Evolutionary conservation across 2,113 vertebrate species (phyloP), one percentile per base, ranked within the genome.

Genomic region (Ammospiza caudacuta): DNA sequence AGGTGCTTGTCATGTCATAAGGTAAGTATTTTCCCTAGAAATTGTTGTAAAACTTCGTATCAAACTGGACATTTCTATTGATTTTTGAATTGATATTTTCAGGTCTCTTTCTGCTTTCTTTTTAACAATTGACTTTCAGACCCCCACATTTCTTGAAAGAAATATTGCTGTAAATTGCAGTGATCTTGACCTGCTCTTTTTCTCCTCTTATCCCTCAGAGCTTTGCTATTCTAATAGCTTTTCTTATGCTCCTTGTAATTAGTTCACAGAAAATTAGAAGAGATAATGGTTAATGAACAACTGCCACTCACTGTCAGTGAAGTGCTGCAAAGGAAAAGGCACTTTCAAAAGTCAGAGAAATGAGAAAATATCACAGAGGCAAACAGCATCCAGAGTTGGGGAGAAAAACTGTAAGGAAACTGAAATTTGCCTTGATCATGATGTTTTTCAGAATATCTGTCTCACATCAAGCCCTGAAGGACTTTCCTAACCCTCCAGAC

Each of bases 41-140:
- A 88, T 72, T 88, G 72, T 64, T 83, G 33, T 19, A 95, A 67
- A 77, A 78, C 17, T 75, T 92, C 1, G 2, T 51, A 61, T 74
- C 72, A 86, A 75, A 64, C 31, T 51, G 61, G 86, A 86, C 73
- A 75, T 73, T 95, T 89, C 62, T 94, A 97, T 96, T 87, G 96
- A 96, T 97, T 96, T 93, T 54, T 81, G 90, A 96, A 90, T 94
- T 93, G 46, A 68, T 92, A 96, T 95, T 94, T 89, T 49, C 70
- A 64, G 66, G 35, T 62, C 61, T 93, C 41, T 68, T 88, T 96
- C 80, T 92, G 74, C 74, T 62, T 92, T 80, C 78, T 76, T 93
- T 94, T 93, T 95, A 92, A 80, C 77, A 94, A 88, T 89, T 90
- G 90, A 61, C 90, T 95, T 87, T 80, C 51, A 91, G 83, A 75